Conservation (phyloP, 2,888 invertebrate species). For the Junonia oenone region DNA sequence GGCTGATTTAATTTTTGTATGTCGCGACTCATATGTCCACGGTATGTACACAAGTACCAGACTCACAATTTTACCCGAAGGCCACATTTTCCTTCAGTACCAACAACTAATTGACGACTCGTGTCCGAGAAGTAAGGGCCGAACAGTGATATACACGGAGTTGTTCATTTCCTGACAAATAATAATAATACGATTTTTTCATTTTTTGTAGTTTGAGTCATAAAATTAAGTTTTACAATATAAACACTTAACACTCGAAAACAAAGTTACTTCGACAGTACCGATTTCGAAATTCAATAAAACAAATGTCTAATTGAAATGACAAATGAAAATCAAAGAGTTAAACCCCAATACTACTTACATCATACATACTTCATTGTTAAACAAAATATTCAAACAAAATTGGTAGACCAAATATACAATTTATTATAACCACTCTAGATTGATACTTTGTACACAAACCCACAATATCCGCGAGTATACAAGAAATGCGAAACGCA, state of each 20-base stretch:
- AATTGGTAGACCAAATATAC: background rate
- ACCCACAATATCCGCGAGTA: conserved; percentile 43
- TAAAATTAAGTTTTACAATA: too few species aligned
- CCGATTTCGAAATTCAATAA: too few species aligned
- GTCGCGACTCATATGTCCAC: conserved; percentile 13
- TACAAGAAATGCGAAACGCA: conserved; percentile 68
- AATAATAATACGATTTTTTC: too few species aligned
- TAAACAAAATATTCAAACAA: too few species aligned
- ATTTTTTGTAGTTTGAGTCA: too few species aligned
- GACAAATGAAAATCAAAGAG: too few species aligned
- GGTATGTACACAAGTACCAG: conserved; percentile 18
- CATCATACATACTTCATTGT: too few species aligned
- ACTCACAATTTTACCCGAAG: conserved; percentile 45
- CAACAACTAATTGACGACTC: conserved; percentile 64
- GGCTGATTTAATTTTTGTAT: conserved; percentile 20
- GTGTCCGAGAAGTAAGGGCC: conserved; percentile 58
- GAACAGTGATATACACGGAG: conserved; percentile 39
- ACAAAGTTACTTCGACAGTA: too few species aligned
- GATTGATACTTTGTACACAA: conserved; percentile 18
- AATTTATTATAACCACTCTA: conserved; percentile 10
- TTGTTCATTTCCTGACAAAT: conserved; percentile 29
- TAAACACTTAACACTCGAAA: too few species aligned
- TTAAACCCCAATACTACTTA: too few species aligned
- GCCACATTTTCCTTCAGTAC: conserved; percentile 55
- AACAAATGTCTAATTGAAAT: too few species aligned